Evolutionary conservation across 2,888 invertebrate species (phyloP), one percentile per base, ranked within the genome.

Genomic region (Microctonus brassicae): DNA sequence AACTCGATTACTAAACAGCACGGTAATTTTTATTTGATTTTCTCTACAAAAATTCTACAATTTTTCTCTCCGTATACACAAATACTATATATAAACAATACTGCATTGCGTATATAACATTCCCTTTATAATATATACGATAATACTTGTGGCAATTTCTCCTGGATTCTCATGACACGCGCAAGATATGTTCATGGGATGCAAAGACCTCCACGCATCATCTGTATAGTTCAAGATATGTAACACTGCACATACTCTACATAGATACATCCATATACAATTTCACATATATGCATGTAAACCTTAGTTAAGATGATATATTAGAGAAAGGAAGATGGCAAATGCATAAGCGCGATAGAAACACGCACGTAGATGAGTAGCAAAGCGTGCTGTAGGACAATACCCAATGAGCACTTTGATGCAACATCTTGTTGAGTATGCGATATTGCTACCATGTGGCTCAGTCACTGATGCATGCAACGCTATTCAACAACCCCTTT

Each of bases 331-430:
- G 20, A 58, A 33, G 17, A 58, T n/a, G n/a, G 33, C 17, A 29
- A 7, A 58, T n/a, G 42, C 26, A 58, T 29, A 58, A 13, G 6
- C 6, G n/a, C 22, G 39, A 39, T 62, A 62, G 39, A 67, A 26
- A 67, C 39, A 60, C 58, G 42, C 60, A n/a, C 47, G 47, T 29
- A 52, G 24, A 3, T 61, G 74, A 78, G 76, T 74, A 79, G 73
- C 66, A 73, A 75, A 73, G 74, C 79, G 80, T 81, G 80, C 75
- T 76, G 47, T 47, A 72, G 73, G 76, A 81, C 80, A 81, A 81
- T 79, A 74, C 77, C 69, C 39, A 67, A 63, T 70, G 70, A 75
- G 73, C 71, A 75, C 78, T 77, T 77, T 73, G 77, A 77, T 55
- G 61, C 70, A 58, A 26, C 58, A 42, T 75, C 75, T 73, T 73